phyloP scores from a whole-genome alignment of 2,888 invertebrate species.

The Oscheius onirici region DNA sequence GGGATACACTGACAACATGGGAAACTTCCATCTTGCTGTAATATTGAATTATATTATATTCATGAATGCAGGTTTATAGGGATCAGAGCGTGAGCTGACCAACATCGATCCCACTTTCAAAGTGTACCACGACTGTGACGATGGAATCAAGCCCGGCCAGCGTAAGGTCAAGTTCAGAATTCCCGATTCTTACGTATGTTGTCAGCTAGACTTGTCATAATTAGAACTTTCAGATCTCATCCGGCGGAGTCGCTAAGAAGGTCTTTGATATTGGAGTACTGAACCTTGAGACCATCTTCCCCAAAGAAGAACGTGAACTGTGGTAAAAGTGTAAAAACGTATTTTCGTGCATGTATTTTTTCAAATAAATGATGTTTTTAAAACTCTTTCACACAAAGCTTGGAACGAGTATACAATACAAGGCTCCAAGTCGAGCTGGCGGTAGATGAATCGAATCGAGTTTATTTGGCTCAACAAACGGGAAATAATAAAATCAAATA shows the following conservation, averaged over 20 bases:
- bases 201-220: no score
- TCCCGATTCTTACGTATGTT: conserved; percentile 45
- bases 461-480: no score
- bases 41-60: no score
- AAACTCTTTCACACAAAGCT: no score
- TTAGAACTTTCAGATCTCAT: conserved; percentile 35
- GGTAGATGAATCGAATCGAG: no score
- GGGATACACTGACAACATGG: conserved; percentile 55
- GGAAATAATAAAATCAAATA: no score
- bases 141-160: conserved; percentile 61
- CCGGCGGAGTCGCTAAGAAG: conserved; percentile 51
- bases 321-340: conserved; percentile 37
- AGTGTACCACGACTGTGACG: conserved; percentile 62
- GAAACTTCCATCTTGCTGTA: conserved; percentile 50
- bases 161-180: conserved; percentile 63
- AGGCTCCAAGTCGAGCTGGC: no score
- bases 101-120: conserved; percentile 66
- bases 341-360: no score
- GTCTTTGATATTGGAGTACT: conserved; percentile 60
- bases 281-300: conserved; percentile 68
- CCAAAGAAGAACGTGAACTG: conserved; percentile 65
- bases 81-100: conserved; percentile 56
- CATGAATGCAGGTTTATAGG: conserved; percentile 32
- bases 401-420: no score
- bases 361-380: no score